phyloP scores from a whole-genome alignment of 2,888 invertebrate species.

The Platycheirus rosarum region DNA sequence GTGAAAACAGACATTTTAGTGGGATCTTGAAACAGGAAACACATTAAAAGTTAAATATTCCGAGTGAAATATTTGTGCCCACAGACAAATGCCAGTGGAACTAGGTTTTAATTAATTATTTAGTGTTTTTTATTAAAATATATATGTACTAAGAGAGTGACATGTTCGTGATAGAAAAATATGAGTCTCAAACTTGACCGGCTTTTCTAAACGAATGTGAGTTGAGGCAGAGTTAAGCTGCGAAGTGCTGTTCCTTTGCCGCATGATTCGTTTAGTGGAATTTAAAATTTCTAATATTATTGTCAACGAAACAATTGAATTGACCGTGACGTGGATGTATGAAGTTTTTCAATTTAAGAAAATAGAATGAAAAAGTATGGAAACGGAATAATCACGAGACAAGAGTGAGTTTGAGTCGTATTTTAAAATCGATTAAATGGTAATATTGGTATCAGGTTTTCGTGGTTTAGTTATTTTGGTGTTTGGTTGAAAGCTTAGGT shows the following conservation, averaged over 20 bases:
- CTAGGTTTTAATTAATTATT: conserved; percentile 54
- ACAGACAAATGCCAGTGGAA: conserved; percentile 26
- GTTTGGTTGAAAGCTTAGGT: too few species aligned
- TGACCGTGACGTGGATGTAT: conserved; percentile 69
- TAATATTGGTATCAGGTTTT: too few species aligned
- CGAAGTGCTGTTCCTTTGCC: conserved; percentile 10
- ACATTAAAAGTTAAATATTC: conserved; percentile 47
- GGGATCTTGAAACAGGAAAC: conserved; percentile 66
- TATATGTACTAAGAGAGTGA: too few species aligned
- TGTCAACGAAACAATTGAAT: conserved; percentile 65
- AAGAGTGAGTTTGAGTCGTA: conserved; percentile 50
- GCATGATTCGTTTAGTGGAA: conserved; percentile 1
- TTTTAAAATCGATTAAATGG: conserved; percentile 18
- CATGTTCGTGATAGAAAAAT: too few species aligned
- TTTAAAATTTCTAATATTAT: conserved; percentile 40
- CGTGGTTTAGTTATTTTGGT: too few species aligned
- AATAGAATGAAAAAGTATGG: background rate
- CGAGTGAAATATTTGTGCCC: conserved; percentile 5
- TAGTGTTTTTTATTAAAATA: background rate
- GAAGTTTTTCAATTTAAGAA: conserved; percentile 53
- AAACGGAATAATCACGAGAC: conserved; percentile 52
- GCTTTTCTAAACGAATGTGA: too few species aligned
- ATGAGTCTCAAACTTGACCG: too few species aligned
- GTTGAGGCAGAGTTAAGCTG: conserved; percentile 18
- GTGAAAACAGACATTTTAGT: conserved; percentile 25